Evolutionary conservation across 2,113 vertebrate species (phyloP), one percentile per base, ranked within the genome.

Genomic region (Lanius collurio): DNA sequence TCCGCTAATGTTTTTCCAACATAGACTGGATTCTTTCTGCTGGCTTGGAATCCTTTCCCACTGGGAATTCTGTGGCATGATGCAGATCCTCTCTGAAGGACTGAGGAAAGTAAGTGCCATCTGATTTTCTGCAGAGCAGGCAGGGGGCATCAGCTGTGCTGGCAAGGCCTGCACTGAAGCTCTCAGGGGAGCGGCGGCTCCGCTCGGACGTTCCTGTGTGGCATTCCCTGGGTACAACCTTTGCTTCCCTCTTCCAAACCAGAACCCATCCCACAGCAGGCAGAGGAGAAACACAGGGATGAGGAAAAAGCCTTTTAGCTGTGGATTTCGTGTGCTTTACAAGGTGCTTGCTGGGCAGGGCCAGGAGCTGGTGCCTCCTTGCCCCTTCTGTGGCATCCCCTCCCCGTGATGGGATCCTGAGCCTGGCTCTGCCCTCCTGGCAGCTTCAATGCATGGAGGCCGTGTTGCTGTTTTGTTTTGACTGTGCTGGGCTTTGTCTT

Each of bases 401-500:
- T 46, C 56, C 55, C 65, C 11, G 0, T 75, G 77, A 22, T 0
- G 0, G 69, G 15, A 28, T 8, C 18, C 60, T 13, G 24, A 57
- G 70, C 70, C 70, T 13, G 70, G 7, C 50, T 74, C 70, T 62
- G 68, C 49, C 37, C 46, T 9, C 46, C 62, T 80, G 86, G 70
- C 89, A 91, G 53, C 77, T 67, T 30, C 78, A 4, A 57, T 64
- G 90, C 57, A 53, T 47, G 49, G n/a, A 11, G 18, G 28, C 7
- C 1, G 69, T 67, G 56, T 26, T 87, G 52, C 23, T 93, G 63
- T 1, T 88, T 74, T 85, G 41, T 80, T 93, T 69, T 65, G 67
- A n/a, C 73, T 67, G 30, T 13, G 5, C 50, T 78, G 82, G 64
- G 82, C 87, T 96, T 94, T 87, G 59, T 86, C 59, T 41, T 47